Conservation (phyloP, 2,797 vertebrate genomes). For the Gymnoscopelus braueri region DNA sequence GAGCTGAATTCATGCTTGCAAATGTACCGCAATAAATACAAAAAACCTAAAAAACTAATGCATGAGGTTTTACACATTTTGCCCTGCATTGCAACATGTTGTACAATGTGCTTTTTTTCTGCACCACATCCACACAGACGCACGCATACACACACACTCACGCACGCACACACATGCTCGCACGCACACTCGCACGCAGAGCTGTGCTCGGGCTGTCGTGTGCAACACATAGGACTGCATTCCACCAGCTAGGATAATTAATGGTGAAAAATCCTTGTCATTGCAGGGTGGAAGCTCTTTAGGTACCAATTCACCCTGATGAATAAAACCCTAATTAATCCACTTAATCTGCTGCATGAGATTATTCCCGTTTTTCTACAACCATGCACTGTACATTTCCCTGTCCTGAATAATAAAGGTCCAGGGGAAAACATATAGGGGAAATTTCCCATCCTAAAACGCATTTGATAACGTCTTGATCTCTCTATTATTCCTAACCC, state of each 20-base stretch:
- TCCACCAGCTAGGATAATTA: slow-evolving; percentile 72
- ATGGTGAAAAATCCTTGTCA: slow-evolving; percentile 77
- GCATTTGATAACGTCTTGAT: slow-evolving; percentile 67
- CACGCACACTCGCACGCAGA: too few relatives aligned
- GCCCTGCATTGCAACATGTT: too few relatives aligned
- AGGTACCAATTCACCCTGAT: slow-evolving; percentile 80
- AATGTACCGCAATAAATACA: neutral
- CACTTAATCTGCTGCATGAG: slow-evolving; percentile 79
- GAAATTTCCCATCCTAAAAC: slow-evolving; percentile 51
- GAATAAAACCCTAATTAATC: slow-evolving; percentile 84
- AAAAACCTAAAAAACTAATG: too few relatives aligned
- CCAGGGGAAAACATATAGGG: slow-evolving; percentile 26
- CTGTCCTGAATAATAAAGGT: slow-evolving; percentile 70
- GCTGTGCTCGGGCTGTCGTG: too few relatives aligned
- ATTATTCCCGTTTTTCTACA: slow-evolving; percentile 72
- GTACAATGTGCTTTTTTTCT: too few relatives aligned
- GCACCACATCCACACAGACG: too few relatives aligned
- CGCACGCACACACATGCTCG: too few relatives aligned
- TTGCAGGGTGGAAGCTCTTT: slow-evolving; percentile 74
- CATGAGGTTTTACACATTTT: too few relatives aligned
- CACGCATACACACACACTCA: too few relatives aligned
- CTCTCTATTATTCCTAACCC: slow-evolving; percentile 58
- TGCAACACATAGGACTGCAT: slow-evolving; percentile 36
- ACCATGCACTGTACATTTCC: slow-evolving; percentile 61
- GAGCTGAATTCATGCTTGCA: too few relatives aligned